Conservation (phyloP, 2,797 vertebrate genomes). For the Helostoma temminkii region DNA sequence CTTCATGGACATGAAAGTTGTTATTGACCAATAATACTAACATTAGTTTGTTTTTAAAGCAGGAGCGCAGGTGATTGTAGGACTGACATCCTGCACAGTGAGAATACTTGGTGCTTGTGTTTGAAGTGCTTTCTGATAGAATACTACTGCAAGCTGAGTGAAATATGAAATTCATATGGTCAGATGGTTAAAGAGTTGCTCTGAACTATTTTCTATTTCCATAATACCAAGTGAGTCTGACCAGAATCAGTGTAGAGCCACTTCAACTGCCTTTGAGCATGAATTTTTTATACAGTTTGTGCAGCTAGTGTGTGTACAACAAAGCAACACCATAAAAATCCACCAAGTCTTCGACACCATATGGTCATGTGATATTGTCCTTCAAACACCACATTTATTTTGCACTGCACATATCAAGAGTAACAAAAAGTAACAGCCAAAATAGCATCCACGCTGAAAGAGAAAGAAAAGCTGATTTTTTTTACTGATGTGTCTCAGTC, state of each 20-base stretch:
- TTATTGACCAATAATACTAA: constrained; percentile 5
- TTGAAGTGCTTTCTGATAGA: background rate
- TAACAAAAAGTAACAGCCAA: constrained; percentile 53
- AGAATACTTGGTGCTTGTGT: constrained; percentile 9
- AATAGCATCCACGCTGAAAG: constrained; percentile 1
- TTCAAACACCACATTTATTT: constrained; percentile 18
- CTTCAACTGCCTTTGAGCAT: constrained; percentile 20
- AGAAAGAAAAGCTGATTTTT: constrained; percentile 8
- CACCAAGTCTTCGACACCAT: background rate
- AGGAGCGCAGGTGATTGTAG: constrained; percentile 10
- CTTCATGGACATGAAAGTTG: constrained; percentile 8
- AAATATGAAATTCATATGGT: constrained; percentile 34
- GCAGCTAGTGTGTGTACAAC: background rate
- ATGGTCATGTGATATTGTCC: background rate
- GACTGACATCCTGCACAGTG: constrained; percentile 1
- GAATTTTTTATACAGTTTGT: background rate
- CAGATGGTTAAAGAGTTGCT: constrained; percentile 48
- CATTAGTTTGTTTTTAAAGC: constrained; percentile 25
- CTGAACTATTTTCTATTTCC: constrained; percentile 32
- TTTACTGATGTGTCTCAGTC: constrained; percentile 7
- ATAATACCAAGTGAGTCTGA: constrained; percentile 45
- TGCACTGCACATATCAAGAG: constrained; percentile 24
- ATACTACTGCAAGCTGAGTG: background rate
- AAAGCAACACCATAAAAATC: constrained; percentile 31
- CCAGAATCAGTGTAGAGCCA: constrained; percentile 30